These are phyloP conservation scores for Strix uralensis DNA, from an alignment of 2,113 vertebrate genomes.

Conservation along the genomic window DNA sequence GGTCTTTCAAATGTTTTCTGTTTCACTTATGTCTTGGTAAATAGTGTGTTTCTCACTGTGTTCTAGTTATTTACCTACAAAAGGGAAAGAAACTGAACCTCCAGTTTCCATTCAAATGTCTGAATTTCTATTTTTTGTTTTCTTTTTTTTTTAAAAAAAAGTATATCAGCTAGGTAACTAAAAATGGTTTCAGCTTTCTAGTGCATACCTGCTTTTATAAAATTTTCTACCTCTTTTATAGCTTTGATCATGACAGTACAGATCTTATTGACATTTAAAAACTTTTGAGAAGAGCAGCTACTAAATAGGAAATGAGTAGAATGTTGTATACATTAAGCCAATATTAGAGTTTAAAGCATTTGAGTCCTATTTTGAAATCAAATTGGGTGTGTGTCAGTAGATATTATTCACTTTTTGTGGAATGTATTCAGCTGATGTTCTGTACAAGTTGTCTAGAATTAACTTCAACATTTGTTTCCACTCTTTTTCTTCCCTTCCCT, in stretches of 20 bases:
- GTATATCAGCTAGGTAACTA: neutral
- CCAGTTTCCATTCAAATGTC: neutral
- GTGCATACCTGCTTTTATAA: neutral
- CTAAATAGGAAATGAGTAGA: neutral
- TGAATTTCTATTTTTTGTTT: neutral
- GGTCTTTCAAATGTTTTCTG: slow-evolving; percentile 84
- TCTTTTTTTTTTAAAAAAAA: neutral
- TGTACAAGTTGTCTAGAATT: slow-evolving; percentile 80
- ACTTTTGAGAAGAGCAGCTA: neutral
- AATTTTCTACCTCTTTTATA: slow-evolving; percentile 1
- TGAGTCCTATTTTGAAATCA: slow-evolving; percentile 39
- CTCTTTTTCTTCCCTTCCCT: slow-evolving; percentile 66
- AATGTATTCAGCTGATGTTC: slow-evolving; percentile 68
- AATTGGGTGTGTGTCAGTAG: slow-evolving; percentile 71
- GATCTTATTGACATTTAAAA: neutral
- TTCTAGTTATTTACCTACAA: slow-evolving; percentile 79
- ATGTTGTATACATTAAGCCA: neutral
- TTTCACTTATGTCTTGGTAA: slow-evolving; percentile 87
- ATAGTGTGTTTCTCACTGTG: slow-evolving; percentile 83
- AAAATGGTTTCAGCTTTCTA: slow-evolving; percentile 46
- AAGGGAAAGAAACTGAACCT: slow-evolving; percentile 16
- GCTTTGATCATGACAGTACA: neutral
- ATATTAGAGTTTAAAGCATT: slow-evolving; percentile 40
- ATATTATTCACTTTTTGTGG: slow-evolving; percentile 59
- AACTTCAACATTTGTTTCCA: slow-evolving; percentile 85